Conservation (phyloP, 2,797 vertebrate genomes). For the Macropus fuliginosus region DNA sequence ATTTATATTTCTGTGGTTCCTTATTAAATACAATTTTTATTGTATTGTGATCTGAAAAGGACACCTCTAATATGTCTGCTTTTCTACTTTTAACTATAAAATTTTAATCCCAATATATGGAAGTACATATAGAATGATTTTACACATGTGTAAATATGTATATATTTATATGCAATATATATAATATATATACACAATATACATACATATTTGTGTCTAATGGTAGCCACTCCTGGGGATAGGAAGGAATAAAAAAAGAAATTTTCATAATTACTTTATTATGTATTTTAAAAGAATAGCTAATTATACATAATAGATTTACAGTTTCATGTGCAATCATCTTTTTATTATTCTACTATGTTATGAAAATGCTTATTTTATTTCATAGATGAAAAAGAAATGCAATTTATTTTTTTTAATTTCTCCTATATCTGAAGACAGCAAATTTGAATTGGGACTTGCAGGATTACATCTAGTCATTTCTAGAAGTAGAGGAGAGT, state of each 20-base stretch:
- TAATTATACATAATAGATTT: not conserved
- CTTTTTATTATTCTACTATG: not conserved
- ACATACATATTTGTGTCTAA: not conserved
- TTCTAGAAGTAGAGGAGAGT: conserved; percentile 83
- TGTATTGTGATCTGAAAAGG: not conserved
- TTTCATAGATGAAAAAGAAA: not conserved
- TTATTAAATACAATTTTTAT: not conserved
- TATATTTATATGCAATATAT: too few relatives aligned
- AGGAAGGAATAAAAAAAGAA: not conserved
- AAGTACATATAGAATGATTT: not conserved
- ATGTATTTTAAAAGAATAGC: not conserved
- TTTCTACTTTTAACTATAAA: not conserved
- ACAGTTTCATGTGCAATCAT: not conserved
- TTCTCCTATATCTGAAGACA: not conserved
- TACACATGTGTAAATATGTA: not conserved
- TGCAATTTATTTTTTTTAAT: not conserved
- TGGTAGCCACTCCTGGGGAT: not conserved
- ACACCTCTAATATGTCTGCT: not conserved
- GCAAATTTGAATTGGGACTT: not conserved
- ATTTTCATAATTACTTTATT: not conserved
- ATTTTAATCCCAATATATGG: not conserved
- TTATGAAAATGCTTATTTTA: not conserved
- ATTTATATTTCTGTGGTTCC: not conserved
- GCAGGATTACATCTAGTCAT: conserved; percentile 84
- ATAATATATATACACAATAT: not conserved